Conservation (phyloP, 2,888 invertebrate genomes). For the Falcaria lacertinaria region DNA sequence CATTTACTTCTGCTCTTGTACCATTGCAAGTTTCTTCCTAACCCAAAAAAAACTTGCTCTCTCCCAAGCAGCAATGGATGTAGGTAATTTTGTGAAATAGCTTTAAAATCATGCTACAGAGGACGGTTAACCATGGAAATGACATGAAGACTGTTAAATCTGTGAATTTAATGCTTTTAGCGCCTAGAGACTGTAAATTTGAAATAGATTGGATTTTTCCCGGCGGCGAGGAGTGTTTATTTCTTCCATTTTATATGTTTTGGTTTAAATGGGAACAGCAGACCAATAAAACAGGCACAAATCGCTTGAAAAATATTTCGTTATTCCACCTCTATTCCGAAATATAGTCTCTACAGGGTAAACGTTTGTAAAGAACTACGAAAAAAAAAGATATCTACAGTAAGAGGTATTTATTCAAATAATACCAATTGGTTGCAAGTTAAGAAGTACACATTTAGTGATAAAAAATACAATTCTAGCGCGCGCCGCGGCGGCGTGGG, state of each 20-base stretch:
- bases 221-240: background rate
- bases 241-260: background rate
- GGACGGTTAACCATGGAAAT: slow-evolving; percentile 10
- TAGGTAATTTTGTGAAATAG: background rate
- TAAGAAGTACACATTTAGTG: background rate
- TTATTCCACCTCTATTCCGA: too few relatives aligned
- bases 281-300: too few relatives aligned
- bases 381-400: too few relatives aligned
- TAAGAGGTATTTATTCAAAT: too few relatives aligned
- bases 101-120: slow-evolving; percentile 1
- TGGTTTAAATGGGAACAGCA: background rate
- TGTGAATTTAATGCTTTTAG: slow-evolving; percentile 21
- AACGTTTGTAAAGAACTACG: too few relatives aligned
- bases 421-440: too few relatives aligned
- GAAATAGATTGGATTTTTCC: background rate
- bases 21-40: background rate
- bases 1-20: background rate
- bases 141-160: slow-evolving; percentile 17
- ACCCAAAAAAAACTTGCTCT: background rate
- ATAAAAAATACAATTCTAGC: background rate
- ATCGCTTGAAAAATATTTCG: too few relatives aligned
- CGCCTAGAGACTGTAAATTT: background rate
- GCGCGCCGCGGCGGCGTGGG: slow-evolving; percentile 3
- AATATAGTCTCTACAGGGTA: too few relatives aligned
- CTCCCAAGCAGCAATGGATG: background rate